Conservation (phyloP, 2,113 vertebrate genomes). For the Microcebus griseorufus region DNA sequence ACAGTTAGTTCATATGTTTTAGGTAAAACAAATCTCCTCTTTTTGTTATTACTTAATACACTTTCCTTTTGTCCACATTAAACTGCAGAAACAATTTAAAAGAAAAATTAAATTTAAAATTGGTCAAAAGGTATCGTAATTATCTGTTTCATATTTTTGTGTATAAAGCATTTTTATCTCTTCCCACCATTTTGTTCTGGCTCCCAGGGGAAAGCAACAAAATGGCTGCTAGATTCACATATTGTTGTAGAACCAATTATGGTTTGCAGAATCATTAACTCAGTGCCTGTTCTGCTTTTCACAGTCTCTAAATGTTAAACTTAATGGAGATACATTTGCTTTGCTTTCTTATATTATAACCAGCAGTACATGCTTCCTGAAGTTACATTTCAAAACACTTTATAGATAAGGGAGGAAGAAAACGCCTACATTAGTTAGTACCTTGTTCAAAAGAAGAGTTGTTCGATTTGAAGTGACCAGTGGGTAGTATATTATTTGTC, state of each 20-base stretch:
- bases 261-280: slow-evolving; percentile 68
- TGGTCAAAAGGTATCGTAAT: neutral
- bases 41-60: neutral
- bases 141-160: neutral
- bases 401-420: slow-evolving; percentile 34
- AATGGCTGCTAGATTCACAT: slow-evolving; percentile 73
- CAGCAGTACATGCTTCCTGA: slow-evolving; percentile 67
- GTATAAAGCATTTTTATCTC: neutral
- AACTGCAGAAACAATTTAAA: neutral
- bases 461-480: slow-evolving; percentile 71
- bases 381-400: slow-evolving; percentile 69
- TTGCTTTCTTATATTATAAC: slow-evolving; percentile 18
- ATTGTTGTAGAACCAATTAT: slow-evolving; percentile 65
- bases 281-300: slow-evolving; percentile 63
- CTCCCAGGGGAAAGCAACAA: slow-evolving; percentile 62
- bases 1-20: neutral
- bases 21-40: neutral
- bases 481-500: slow-evolving; percentile 45
- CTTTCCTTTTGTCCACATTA: neutral
- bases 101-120: neutral
- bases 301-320: slow-evolving; percentile 74
- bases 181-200: slow-evolving; percentile 72
- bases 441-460: slow-evolving; percentile 58
- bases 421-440: slow-evolving; percentile 68
- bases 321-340: slow-evolving; percentile 48